Conservation (phyloP, 2,888 invertebrate species). For the Acrobasis repandana region DNA sequence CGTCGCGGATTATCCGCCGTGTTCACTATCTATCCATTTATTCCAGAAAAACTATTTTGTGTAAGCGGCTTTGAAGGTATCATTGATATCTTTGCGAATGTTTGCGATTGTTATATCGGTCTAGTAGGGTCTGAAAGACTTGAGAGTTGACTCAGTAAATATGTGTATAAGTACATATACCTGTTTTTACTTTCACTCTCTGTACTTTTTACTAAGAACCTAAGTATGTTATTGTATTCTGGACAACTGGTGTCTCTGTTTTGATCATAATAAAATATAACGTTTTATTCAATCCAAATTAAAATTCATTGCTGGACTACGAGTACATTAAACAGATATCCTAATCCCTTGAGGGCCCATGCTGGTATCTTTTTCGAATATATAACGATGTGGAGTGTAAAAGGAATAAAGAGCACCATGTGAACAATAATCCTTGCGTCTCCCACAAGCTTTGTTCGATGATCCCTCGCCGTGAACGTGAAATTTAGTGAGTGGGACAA, state of each 20-base stretch:
- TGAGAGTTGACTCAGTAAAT: too few relatives aligned
- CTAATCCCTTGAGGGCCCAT: not conserved
- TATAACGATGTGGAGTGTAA: not conserved
- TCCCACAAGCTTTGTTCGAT: conserved; percentile 6
- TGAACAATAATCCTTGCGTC: conserved; percentile 10
- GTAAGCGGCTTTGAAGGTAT: not conserved
- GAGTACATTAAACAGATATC: not conserved
- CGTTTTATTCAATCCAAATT: not conserved
- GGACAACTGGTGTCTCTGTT: too few relatives aligned
- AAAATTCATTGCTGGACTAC: not conserved
- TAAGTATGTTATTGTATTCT: too few relatives aligned
- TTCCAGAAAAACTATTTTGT: not conserved
- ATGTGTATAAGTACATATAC: too few relatives aligned
- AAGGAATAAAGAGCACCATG: not conserved
- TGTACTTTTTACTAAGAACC: too few relatives aligned
- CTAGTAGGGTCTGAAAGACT: too few relatives aligned
- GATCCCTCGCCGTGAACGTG: not conserved
- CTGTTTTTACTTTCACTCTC: too few relatives aligned
- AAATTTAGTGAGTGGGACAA: conserved; percentile 9
- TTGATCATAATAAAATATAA: too few relatives aligned
- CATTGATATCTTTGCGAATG: not conserved
- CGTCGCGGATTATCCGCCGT: conserved; percentile 8
- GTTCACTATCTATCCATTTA: not conserved
- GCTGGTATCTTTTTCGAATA: not conserved
- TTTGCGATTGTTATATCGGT: not conserved